Evolutionary conservation across 2,113 vertebrate species (phyloP).

Genomic region (Calyptomena viridis): DNA sequence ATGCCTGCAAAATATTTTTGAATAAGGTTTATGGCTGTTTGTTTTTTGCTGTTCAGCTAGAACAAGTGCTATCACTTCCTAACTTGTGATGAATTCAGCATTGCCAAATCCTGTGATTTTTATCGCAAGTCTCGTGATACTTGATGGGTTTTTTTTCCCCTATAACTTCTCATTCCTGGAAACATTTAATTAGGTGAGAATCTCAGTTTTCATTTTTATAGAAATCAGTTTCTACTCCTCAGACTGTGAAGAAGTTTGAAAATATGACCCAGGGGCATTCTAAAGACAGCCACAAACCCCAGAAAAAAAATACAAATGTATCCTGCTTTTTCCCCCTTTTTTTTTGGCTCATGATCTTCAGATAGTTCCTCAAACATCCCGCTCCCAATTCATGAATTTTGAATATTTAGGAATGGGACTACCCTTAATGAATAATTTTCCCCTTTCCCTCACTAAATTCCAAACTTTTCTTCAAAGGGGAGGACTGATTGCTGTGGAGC

Average conservation of each 20-base stretch:
- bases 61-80: conserved; percentile 52
- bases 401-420: background rate
- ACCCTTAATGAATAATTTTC: background rate
- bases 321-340: background rate
- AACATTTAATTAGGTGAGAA: conserved; percentile 55
- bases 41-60: conserved; percentile 34
- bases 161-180: background rate
- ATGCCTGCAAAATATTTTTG: conserved; percentile 9
- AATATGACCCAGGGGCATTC: conserved; percentile 8
- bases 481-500: background rate
- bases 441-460: background rate
- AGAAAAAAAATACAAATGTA: background rate
- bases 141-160: background rate
- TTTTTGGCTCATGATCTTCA: background rate
- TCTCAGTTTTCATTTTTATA: conserved; percentile 41
- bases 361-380: background rate
- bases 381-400: background rate
- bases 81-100: background rate
- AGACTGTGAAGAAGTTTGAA: conserved; percentile 15
- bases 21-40: conserved; percentile 41
- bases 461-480: background rate
- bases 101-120: conserved; percentile 46
- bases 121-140: conserved; percentile 29
- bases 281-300: background rate
- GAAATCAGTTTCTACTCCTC: conserved; percentile 17